Evolutionary conservation across 2,888 invertebrate species (phyloP).

Genomic region (Chloromyia formosa): DNA sequence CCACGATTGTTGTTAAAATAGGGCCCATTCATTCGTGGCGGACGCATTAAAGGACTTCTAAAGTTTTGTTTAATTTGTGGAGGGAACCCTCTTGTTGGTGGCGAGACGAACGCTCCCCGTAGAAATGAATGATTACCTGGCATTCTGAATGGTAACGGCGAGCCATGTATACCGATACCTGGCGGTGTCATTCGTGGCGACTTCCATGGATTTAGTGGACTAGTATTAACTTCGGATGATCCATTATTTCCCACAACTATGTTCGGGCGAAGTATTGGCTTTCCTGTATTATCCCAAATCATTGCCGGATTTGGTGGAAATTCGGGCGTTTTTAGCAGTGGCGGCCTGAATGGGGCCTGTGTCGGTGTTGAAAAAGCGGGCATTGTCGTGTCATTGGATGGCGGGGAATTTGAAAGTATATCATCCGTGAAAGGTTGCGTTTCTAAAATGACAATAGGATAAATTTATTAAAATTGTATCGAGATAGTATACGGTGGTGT

Average conservation of each 20-base stretch:
- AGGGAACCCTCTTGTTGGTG: constrained; percentile 46
- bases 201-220: constrained; percentile 46
- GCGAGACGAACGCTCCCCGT: constrained; percentile 49
- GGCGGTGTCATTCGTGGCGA: constrained; percentile 47
- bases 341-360: constrained; percentile 27
- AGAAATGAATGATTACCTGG: constrained; percentile 46
- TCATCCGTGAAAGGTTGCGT: not conserved
- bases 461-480: not conserved
- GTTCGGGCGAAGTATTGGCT: not conserved
- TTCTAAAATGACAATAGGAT: constrained; percentile 16
- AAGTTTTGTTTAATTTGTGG: constrained; percentile 49
- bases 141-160: constrained; percentile 45
- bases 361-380: constrained; percentile 32
- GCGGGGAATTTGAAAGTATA: not conserved
- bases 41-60: constrained; percentile 37
- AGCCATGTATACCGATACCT: constrained; percentile 30
- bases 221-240: constrained; percentile 8
- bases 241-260: not conserved
- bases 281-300: constrained; percentile 2
- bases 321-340: constrained; percentile 28
- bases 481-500: too few species aligned
- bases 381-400: not conserved
- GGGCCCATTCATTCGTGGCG: constrained; percentile 36
- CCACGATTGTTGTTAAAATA: constrained; percentile 51
- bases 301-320: not conserved